Conservation (phyloP, 2,888 invertebrate genomes). For the Tetheella fluctuosa region DNA sequence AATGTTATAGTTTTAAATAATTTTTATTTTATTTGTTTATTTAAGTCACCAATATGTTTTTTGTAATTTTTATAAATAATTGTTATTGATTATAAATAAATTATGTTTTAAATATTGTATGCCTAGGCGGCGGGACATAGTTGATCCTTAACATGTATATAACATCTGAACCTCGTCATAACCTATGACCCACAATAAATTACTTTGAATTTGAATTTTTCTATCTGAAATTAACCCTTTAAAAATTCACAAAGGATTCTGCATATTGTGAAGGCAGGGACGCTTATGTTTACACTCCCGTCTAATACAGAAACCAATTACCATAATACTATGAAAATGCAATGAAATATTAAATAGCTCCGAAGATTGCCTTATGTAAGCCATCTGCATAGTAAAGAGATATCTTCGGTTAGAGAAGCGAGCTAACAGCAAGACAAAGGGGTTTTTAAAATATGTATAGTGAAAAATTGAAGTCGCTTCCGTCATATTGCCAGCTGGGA, state of each 20-base stretch:
- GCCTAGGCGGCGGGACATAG: no score
- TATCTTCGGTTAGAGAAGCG: constrained; percentile 9
- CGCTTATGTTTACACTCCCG: neutral
- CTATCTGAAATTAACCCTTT: neutral
- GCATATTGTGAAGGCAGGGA: neutral
- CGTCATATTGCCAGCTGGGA: constrained; percentile 6
- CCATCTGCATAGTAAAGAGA: constrained; percentile 18
- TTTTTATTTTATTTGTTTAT: no score
- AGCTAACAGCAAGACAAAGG: constrained; percentile 9
- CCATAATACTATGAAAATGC: constrained; percentile 10
- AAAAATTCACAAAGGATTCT: neutral
- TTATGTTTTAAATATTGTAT: no score
- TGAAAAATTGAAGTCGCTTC: constrained; percentile 8
- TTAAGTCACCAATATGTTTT: no score
- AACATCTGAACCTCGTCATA: no score
- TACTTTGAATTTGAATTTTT: no score
- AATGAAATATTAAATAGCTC: constrained; percentile 15
- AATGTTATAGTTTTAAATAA: no score
- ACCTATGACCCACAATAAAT: no score
- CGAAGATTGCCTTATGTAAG: constrained; percentile 14
- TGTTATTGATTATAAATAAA: no score
- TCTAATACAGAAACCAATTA: constrained; percentile 10
- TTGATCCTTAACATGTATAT: no score
- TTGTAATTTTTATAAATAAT: no score
- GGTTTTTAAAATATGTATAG: constrained; percentile 17